Evolutionary conservation across 2,888 invertebrate species (phyloP), one percentile per base, ranked within the genome.

Genomic region (Chalcis sispes): DNA sequence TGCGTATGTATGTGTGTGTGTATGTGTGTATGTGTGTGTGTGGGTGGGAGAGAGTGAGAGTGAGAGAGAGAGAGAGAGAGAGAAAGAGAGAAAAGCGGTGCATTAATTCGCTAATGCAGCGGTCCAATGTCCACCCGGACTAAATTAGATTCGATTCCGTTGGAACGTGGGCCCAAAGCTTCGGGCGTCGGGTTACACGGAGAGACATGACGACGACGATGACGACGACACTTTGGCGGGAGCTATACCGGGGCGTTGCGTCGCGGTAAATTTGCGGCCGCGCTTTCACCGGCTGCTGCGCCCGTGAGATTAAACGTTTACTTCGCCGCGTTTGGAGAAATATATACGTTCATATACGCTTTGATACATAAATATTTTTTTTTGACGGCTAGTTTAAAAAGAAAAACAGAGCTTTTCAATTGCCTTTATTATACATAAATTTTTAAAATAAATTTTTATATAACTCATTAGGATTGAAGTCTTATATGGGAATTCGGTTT

Each of bases 41-140:
- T n/a, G n/a, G n/a, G n/a, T n/a, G n/a, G 27, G 62, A 50, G 7
- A 32, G 20, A 32, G 1, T 4, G 64, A 84, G 80, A 82, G 81
- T 82, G 84, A 82, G 54, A 29, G 42, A 64, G 36, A 36, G 48
- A 50, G 7, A 18, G 62, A 50, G 7, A 32, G 20, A 32, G 1
- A 5, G 64, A 84, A 80, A 82, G 81, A 81, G 84, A 82, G 54
- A 29, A 29, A 64, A 23, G 25, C 36, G 36, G 7, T 83, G 84
- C 85, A 86, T 86, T 86, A 86, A 87, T 86, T 82, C 83, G 83
- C 85, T 86, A 87, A 87, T 86, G 87, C 86, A 86, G 81, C 77
- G 36, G 62, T 80, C 80, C 81, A 23, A 40, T n/a, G 52, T 46
- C 36, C 48, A 18, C 56, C 15, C 48, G 32, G 18, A 7, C 32